Conservation (phyloP, 2,113 vertebrate species). For the Ictidomys tridecemlineatus region DNA sequence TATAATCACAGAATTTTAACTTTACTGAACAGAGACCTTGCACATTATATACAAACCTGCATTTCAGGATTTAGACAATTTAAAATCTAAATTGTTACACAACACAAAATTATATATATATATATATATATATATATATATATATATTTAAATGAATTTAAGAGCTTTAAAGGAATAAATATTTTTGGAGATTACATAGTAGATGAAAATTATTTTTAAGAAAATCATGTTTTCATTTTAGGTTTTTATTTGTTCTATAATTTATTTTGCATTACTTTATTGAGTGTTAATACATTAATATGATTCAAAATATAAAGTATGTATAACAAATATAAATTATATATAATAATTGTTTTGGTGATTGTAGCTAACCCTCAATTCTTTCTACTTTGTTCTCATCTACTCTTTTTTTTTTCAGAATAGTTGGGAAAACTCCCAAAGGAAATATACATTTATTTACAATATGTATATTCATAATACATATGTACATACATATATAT, state of each 20-base stretch:
- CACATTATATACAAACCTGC: not conserved
- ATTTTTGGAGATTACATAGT: not conserved
- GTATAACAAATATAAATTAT: not conserved
- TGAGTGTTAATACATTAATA: not conserved
- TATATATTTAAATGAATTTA: not conserved
- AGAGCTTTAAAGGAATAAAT: not conserved
- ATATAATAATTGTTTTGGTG: not conserved
- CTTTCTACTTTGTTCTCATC: not conserved
- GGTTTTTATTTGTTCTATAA: not conserved
- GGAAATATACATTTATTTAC: too few relatives aligned
- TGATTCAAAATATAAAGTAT: not conserved
- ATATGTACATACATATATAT: too few relatives aligned
- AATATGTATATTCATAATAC: too few relatives aligned
- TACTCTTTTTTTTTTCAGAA: too few relatives aligned
- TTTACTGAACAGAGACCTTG: not conserved
- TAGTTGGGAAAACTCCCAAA: too few relatives aligned
- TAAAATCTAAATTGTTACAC: not conserved
- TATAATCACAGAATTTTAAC: not conserved
- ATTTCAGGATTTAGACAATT: not conserved
- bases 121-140: not conserved
- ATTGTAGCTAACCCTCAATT: not conserved
- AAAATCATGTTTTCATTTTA: not conserved
- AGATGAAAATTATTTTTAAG: not conserved
- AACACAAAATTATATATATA: not conserved
- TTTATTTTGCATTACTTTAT: not conserved